Conservation (phyloP, 2,797 vertebrate genomes). For the Gila robusta region DNA sequence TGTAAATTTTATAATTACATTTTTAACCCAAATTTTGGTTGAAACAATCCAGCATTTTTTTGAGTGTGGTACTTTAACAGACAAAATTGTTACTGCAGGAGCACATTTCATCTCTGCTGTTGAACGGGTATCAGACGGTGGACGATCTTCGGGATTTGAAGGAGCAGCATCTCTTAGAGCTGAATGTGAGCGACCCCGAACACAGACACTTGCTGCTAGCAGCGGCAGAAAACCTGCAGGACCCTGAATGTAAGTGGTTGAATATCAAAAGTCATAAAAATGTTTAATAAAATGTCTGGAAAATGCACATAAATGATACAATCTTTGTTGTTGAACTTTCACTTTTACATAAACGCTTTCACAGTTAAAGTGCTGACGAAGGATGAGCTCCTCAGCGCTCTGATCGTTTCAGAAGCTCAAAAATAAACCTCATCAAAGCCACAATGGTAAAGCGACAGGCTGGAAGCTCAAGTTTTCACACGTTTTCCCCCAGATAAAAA, state of each 20-base stretch:
- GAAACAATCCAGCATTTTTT: too few species aligned
- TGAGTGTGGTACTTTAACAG: neutral
- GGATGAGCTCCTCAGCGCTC: neutral
- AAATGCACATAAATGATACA: neutral
- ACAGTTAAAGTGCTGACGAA: neutral
- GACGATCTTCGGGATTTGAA: conserved; percentile 88
- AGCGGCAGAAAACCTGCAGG: conserved; percentile 83
- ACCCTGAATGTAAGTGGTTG: conserved; percentile 83
- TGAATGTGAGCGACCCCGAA: conserved; percentile 88
- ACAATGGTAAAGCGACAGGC: neutral
- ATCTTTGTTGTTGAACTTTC: neutral
- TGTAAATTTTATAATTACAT: too few species aligned
- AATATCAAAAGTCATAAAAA: neutral
- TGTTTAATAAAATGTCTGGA: neutral
- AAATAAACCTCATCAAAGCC: conserved; percentile 39
- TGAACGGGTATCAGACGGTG: conserved; percentile 88
- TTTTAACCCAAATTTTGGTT: too few species aligned
- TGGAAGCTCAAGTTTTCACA: conserved; percentile 15
- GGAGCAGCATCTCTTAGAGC: conserved; percentile 86
- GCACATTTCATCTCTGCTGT: conserved; percentile 82
- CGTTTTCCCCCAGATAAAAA: conserved; percentile 27
- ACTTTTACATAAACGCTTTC: neutral
- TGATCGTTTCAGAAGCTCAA: neutral
- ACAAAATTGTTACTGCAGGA: conserved; percentile 73
- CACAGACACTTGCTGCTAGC: conserved; percentile 84